These are phyloP conservation scores for Tokudaia tokunoshimensis DNA, from an alignment of 2,797 vertebrate species.

Conservation along the genomic window DNA sequence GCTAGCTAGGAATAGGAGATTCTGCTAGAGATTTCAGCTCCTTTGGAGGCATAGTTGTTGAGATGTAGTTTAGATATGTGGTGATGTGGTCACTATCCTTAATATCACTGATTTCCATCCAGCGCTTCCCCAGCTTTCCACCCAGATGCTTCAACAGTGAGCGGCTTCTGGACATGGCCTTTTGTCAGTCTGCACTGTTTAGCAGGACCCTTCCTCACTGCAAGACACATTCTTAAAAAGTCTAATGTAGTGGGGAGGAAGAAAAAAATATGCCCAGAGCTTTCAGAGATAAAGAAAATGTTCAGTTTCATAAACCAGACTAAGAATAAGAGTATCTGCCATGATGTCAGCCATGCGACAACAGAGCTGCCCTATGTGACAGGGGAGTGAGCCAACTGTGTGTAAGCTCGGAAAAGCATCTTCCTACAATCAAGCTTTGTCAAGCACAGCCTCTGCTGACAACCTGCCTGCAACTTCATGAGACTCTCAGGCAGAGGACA, in stretches of 20 bases:
- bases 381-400: neutral
- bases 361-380: neutral
- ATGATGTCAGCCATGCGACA: neutral
- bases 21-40: conserved; percentile 40
- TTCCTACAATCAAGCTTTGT: conserved; percentile 21
- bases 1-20: neutral
- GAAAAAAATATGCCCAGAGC: conserved; percentile 36
- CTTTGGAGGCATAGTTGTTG: neutral
- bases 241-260: conserved; percentile 29
- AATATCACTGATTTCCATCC: neutral
- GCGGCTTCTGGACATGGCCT: neutral
- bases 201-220: neutral
- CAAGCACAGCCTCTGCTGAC: neutral
- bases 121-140: neutral
- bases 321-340: conserved; percentile 45
- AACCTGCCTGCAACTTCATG: neutral
- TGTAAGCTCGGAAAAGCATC: neutral
- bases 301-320: neutral
- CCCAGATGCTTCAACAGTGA: neutral
- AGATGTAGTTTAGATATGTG: neutral
- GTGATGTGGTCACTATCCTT: neutral
- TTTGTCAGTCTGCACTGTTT: neutral
- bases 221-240: neutral
- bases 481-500: neutral
- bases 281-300: neutral